Evolutionary conservation across 1,140 invertebrate genomes (phyloP), one percentile per base, ranked within the genome.

Genomic region (Galleria mellonella): DNA sequence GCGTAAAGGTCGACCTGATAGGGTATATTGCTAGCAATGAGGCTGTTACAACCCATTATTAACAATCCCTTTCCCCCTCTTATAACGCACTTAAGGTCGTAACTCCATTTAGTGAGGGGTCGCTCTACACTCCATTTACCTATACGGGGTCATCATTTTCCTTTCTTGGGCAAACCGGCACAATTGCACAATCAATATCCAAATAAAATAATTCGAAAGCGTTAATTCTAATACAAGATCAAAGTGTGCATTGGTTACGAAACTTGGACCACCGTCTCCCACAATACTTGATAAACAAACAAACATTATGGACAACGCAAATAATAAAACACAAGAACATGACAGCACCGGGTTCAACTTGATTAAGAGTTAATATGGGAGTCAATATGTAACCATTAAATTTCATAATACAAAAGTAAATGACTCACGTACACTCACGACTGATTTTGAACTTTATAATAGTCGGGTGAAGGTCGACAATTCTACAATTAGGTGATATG

Each of bases 281-380:
- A 13, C 29, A 10, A 8, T 12, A 35, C 12, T 29, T 13, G 14
- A 6, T 5, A 9, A 12, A 0, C 29, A 42, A 42, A 42, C 39
- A 42, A 32, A 42, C 9, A 37, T 37, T 15, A 37, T 37, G 15
- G 9, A 37, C 15, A 37, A 13, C n/a, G 31, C 29, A 42, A 29
- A 35, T 28, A 33, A 17, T 15, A 51, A 56, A 62, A 57, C 37
- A 56, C 11, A 37, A 27, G 51, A 32, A 42, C 64, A 64, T 68
- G 61, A 54, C 51, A 54, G 42, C 48, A 51, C 32, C 31, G 54
- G 51, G 46, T 48, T 59, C 46, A 41, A 43, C 52, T 62, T 63
- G 57, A 70, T 63, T 70, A 61, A 61, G 52, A 50, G 41, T 51
- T 60, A 41, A 47, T 47, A 47, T 43, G 57, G 39, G 44, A 36